Evolutionary conservation across 2,888 invertebrate species (phyloP).

Genomic region (Hartigia nigra): DNA sequence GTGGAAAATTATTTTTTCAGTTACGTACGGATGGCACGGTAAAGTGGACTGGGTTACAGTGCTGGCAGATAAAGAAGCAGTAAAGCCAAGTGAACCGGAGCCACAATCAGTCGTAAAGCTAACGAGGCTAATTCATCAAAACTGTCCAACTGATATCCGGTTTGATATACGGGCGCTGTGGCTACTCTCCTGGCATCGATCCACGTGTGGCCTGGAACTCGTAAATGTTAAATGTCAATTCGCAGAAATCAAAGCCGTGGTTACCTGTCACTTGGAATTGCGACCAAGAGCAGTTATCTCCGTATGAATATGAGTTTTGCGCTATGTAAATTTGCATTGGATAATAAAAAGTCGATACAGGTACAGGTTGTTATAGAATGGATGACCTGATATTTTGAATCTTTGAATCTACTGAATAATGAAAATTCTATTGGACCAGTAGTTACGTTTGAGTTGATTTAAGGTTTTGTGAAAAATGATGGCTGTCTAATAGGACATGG

Average conservation of each 20-base stretch:
- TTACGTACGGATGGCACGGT: neutral
- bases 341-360: neutral
- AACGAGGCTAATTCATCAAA: conserved; percentile 56
- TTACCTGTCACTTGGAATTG: neutral
- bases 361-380: neutral
- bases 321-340: neutral
- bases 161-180: conserved; percentile 40
- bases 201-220: conserved; percentile 18
- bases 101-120: conserved; percentile 48
- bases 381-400: too few relatives aligned
- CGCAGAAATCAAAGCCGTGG: neutral
- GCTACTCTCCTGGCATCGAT: conserved; percentile 21
- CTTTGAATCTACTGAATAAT: too few relatives aligned
- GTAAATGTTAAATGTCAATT: conserved; percentile 27
- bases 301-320: neutral
- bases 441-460: neutral
- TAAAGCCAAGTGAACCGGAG: conserved; percentile 37
- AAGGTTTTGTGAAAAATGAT: neutral
- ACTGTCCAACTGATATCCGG: conserved; percentile 47
- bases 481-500: neutral
- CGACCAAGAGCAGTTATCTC: neutral
- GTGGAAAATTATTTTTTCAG: neutral
- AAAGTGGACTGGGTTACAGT: neutral
- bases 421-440: neutral
- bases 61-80: conserved; percentile 36